These are phyloP conservation scores for Camptogramma bilineatum DNA, from an alignment of 2,888 invertebrate genomes.

Conservation along the genomic window DNA sequence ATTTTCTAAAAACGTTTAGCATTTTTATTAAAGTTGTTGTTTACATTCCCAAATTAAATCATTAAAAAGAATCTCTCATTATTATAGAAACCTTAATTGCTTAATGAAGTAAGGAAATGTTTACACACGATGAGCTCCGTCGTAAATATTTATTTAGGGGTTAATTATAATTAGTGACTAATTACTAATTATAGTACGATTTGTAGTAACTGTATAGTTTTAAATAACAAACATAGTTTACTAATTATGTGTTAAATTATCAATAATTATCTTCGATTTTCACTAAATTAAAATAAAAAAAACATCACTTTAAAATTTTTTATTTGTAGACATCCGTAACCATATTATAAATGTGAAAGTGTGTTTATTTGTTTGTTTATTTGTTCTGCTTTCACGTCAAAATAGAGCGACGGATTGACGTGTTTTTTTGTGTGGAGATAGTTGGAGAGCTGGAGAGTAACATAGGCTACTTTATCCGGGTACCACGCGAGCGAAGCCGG, in stretches of 20 bases:
- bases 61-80: conserved; percentile 19
- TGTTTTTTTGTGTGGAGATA: too few species aligned
- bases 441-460: too few species aligned
- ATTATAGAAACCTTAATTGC: conserved; percentile 23
- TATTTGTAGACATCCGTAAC: too few species aligned
- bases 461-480: too few species aligned
- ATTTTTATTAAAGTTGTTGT: neutral
- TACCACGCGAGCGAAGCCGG: too few species aligned
- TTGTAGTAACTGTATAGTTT: conserved; percentile 15
- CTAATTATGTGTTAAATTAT: neutral
- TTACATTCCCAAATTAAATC: conserved; percentile 9
- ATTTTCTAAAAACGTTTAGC: neutral
- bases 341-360: too few species aligned
- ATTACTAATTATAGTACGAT: conserved; percentile 22
- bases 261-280: too few species aligned
- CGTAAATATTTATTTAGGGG: conserved; percentile 24
- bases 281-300: too few species aligned
- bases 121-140: conserved; percentile 16
- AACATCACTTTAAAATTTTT: too few species aligned
- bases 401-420: too few species aligned
- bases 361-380: too few species aligned
- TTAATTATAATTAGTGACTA: conserved; percentile 24
- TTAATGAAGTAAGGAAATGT: conserved; percentile 20
- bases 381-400: too few species aligned
- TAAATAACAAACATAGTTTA: neutral